Conservation (phyloP, 2,888 invertebrate species). For the Andricus quercusramuli region DNA sequence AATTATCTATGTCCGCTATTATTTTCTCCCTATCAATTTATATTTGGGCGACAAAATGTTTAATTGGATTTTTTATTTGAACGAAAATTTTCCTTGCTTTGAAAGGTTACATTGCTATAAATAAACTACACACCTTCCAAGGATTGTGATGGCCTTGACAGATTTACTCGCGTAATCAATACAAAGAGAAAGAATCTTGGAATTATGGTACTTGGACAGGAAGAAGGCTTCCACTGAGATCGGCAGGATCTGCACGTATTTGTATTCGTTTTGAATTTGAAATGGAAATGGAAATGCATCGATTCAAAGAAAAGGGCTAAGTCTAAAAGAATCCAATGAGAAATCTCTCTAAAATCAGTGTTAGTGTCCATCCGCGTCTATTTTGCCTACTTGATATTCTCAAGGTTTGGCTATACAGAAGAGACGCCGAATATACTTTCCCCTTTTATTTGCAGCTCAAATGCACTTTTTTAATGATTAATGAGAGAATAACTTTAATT, state of each 20-base stretch:
- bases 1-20: no score
- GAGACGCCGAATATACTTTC: not conserved
- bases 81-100: no score
- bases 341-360: constrained; percentile 65
- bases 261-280: constrained; percentile 62
- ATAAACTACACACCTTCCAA: constrained; percentile 11
- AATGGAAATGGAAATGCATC: constrained; percentile 60
- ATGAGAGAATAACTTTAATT: no score
- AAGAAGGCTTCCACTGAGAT: constrained; percentile 43
- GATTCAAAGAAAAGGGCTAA: constrained; percentile 64
- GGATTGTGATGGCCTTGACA: constrained; percentile 36
- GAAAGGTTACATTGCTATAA: not conserved
- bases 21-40: no score
- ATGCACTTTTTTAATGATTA: not conserved
- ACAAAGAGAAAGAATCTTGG: constrained; percentile 3
- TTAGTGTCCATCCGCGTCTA: not conserved
- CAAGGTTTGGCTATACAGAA: constrained; percentile 49
- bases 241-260: constrained; percentile 62
- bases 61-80: no score
- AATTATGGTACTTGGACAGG: not conserved
- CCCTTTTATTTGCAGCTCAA: not conserved
- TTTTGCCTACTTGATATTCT: constrained; percentile 51
- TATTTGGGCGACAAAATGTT: no score
- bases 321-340: not conserved
- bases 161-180: constrained; percentile 17